phyloP scores from a whole-genome alignment of 2,797 vertebrate species.

The Pangasius sanitwongsei region DNA sequence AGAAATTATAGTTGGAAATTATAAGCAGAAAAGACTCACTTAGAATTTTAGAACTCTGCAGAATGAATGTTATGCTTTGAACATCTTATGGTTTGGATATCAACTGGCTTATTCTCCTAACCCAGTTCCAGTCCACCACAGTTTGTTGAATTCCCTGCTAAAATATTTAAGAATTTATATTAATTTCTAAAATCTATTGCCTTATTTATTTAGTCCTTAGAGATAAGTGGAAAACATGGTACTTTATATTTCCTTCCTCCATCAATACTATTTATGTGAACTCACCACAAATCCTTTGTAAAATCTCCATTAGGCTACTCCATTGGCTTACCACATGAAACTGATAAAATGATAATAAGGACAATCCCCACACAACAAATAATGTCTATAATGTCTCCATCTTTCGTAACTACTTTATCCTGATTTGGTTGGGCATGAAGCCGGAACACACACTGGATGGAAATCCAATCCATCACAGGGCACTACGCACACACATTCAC shows the following conservation, averaged over 20 bases:
- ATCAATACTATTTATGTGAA: background rate
- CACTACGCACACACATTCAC: background rate
- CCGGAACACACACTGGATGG: background rate
- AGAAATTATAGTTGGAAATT: background rate
- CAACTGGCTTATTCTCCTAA: background rate
- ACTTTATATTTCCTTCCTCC: background rate
- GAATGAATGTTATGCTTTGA: background rate
- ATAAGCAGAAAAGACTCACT: background rate
- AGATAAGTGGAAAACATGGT: background rate
- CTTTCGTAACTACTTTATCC: background rate
- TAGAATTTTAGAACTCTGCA: background rate
- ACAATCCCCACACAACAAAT: background rate
- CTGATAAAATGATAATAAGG: background rate
- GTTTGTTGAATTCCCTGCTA: background rate
- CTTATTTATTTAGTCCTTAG: background rate
- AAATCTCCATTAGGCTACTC: background rate
- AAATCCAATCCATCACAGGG: background rate
- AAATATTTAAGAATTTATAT: background rate
- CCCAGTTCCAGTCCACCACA: background rate
- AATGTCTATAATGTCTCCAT: background rate
- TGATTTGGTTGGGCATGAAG: background rate
- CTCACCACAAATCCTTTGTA: background rate
- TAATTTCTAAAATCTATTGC: background rate
- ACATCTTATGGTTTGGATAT: background rate
- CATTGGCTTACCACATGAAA: background rate